Base-by-base conservation (phyloP, 2,888 invertebrate species). In the Noctua pronuba region DNA sequence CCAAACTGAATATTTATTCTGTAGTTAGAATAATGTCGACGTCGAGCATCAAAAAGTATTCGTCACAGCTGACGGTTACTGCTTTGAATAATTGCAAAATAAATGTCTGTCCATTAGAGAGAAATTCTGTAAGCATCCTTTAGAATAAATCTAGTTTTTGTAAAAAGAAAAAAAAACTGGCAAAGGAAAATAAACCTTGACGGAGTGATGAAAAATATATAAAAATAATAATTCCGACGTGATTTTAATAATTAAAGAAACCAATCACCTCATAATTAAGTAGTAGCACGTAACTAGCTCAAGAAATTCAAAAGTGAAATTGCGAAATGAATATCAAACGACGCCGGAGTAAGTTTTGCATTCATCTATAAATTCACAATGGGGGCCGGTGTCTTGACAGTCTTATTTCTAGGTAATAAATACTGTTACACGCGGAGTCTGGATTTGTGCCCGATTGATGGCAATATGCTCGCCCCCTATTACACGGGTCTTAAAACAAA, bases 221-320 rank as follows among this genome's bases (percentile, higher is more conserved):
- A 18, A 55, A 55, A 65, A 76, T 41, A 52, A 66, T 18, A n/a
- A 65, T 46, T 28, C 44, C 8, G 60, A 41, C 11, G 44, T 71
- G 58, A 52, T 5, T 74, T 65, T 49, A 79, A 60, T 86, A 77
- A 71, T 82, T 68, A 77, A 79, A 77, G 64, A 75, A 80, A 73
- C 77, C 67, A 77, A 88, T 87, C 80, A 77, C 31, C 49, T 44
- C 67, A 70, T 87, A 87, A 83, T 85, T 80, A 83, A 85, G 75
- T 77, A 79, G 80, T 31, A 68, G 41, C 75, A 83, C 86, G 88
- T 87, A 87, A 88, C 80, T 85, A 85, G 83, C 75, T 75, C 88
- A 81, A 87, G 86, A 87, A 83, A 85, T 79, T 77, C 73, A 85
- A 88, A 87, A 88, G 83, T 83, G 88, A 83, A 88, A 88, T 87